Conservation (phyloP, 2,113 vertebrate species). For the Equus przewalskii region DNA sequence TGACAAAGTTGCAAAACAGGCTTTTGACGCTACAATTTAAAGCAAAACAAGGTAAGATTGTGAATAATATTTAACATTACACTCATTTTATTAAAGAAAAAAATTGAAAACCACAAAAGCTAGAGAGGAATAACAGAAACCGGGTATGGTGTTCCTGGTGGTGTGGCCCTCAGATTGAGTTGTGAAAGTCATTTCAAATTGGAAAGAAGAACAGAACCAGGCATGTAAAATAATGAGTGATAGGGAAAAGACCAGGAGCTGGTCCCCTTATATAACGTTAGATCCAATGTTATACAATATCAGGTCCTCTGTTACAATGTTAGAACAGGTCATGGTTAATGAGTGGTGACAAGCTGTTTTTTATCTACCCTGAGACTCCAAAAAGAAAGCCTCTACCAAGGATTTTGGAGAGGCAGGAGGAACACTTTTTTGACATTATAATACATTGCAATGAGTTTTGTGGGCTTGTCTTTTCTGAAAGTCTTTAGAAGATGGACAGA, state of each 20-base stretch:
- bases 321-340: constrained; percentile 56
- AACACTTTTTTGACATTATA: background rate
- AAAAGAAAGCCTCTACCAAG: background rate
- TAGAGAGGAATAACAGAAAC: constrained; percentile 39
- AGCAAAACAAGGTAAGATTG: background rate
- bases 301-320: constrained; percentile 20
- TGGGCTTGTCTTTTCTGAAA: constrained; percentile 49
- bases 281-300: too few relatives aligned
- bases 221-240: constrained; percentile 37
- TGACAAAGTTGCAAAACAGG: constrained; percentile 26
- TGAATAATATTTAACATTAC: background rate
- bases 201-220: constrained; percentile 36
- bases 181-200: constrained; percentile 39
- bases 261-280: background rate
- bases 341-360: constrained; percentile 61
- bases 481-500: constrained; percentile 43
- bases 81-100: constrained; percentile 12
- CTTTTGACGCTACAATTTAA: background rate
- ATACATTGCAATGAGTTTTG: constrained; percentile 36
- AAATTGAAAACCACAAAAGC: background rate
- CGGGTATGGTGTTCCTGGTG: background rate
- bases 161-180: background rate
- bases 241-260: background rate
- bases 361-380: background rate
- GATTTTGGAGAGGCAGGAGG: background rate